Base-by-base conservation (phyloP, 2,797 vertebrate species). In the Cynopterus sphinx region DNA sequence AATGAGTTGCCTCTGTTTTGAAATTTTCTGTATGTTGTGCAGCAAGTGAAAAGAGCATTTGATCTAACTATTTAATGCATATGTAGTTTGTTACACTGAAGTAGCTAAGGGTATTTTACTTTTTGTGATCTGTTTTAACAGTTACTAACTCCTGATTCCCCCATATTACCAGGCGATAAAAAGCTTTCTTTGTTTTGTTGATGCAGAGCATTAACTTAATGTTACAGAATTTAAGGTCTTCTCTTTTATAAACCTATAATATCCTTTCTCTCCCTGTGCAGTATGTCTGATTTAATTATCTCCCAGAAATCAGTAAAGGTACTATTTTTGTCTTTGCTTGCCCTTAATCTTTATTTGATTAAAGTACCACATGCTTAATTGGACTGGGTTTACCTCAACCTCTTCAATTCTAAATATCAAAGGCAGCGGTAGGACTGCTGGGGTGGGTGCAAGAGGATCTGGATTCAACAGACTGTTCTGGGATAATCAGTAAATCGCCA, bases 291-390 rank as follows among this genome's bases (percentile, higher is more conserved):
- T 96, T 96, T 97, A 95, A 97, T 96, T 97, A 96, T 96, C 94
- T 95, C 73, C 33, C 79, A 96, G 71, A 95, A 96, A 97, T 96
- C 96, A 93, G 96, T 70, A 94, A 96, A 95, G 87, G 86, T 70
- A 84, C 91, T 96, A 87, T 96, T 97, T 96, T 91, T 82, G 61
- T 92, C 91, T 97, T 95, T 82, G 71, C 46, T 92, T 96, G 75
- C 51, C 89, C 77, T 95, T 97, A 97, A 98, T 97, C 96, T 74
- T 96, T 96, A 96, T 97, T 97, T 97, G 95, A 98, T 97, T 97
- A 97, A 96, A 98, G 90, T 95, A 95, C 49, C 83, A 95, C 78
- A 57, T 63, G 82, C 67, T 95, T 97, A 95, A 96, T 95, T 95
- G 96, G 93, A 92, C 83, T 49, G 83, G 65, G 43, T 96, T 96